Base-by-base conservation (phyloP, 2,888 invertebrate genomes). In the Pterobdella sp. region DNA sequence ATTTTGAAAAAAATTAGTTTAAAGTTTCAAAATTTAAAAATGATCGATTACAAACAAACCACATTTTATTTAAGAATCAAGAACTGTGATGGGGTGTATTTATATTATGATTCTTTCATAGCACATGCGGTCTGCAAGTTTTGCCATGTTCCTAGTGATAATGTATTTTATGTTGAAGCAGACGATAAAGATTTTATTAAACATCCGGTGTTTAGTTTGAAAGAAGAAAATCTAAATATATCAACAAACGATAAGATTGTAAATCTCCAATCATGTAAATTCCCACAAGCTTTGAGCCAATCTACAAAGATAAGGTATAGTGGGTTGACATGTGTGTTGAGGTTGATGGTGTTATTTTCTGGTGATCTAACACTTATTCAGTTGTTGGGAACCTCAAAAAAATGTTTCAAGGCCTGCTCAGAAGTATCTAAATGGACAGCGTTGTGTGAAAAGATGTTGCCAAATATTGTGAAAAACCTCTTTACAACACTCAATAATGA, bases 401-500 rank as follows among this genome's bases (percentile, higher is more conserved):
- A 72, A 4, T 78, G 78, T 68, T 68, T 78, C 64, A 77, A 76
- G 72, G 75, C 77, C 0, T 77, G 77, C 72, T 75, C 77, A 31
- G 78, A 78, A 66, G 76, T 77, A 22, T 77, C 77, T 22, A 74
- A 73, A 26, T 78, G 78, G 78, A 77, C 78, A n/a, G 72, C 68
- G 49, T 76, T 93, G 82, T 94, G 94, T 86, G 94, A 94, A 86
- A 87, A 86, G 26, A 91, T 93, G 81, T 85, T 93, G 64, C 87
- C 90, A 18, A 63, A 34, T 2, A 35, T 52, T 34, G 35, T 71
- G 7, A 35, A 32, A 14, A 31, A 34, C 34, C 63, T 32, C 63
- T 32, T 71, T 34, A 42, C 42, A 42, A 14, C 18, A 42, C 7
- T 56, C 26, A 26, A 56, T 26, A 56, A n/a, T 26, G 82, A 84